Conservation (phyloP, 1,140 invertebrate species). For the Hermetia illucens region DNA sequence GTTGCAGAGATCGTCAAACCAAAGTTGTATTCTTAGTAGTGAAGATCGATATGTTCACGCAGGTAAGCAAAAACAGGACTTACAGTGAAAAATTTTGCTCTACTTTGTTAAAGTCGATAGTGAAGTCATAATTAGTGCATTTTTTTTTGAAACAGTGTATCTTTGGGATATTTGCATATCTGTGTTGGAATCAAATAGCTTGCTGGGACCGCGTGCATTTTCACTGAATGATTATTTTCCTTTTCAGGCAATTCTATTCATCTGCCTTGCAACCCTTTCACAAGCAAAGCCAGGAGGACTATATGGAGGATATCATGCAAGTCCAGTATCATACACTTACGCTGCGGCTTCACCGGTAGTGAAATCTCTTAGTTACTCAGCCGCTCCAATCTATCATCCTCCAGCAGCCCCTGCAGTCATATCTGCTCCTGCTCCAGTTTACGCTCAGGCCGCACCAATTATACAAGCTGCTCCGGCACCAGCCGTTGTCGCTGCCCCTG, state of each 20-base stretch:
- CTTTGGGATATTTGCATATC: no score
- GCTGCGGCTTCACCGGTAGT: conserved; percentile 5
- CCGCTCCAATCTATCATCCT: conserved; percentile 3
- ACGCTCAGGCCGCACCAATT: conserved; percentile 1
- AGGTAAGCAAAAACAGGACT: no score
- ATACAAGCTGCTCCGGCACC: not conserved
- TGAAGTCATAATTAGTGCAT: no score
- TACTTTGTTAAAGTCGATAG: no score
- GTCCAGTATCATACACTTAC: no score
- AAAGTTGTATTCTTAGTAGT: not conserved
- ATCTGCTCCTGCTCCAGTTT: conserved; percentile 4
- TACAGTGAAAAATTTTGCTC: no score
- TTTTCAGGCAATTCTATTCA: conserved; percentile 1
- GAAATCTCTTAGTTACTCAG: no score
- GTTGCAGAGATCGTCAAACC: not conserved
- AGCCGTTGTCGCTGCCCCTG: not conserved
- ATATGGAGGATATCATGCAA: not conserved
- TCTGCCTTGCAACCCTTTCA: conserved; percentile 1
- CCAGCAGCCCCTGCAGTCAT: conserved; percentile 3
- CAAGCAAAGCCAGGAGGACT: not conserved
- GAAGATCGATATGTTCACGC: not conserved
- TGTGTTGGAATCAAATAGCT: no score
- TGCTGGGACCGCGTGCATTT: no score
- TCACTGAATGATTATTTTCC: not conserved
- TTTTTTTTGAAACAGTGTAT: conserved; percentile 1